These are phyloP conservation scores for Bufotes viridis DNA, from an alignment of 2,797 vertebrate species.

Conservation along the genomic window DNA sequence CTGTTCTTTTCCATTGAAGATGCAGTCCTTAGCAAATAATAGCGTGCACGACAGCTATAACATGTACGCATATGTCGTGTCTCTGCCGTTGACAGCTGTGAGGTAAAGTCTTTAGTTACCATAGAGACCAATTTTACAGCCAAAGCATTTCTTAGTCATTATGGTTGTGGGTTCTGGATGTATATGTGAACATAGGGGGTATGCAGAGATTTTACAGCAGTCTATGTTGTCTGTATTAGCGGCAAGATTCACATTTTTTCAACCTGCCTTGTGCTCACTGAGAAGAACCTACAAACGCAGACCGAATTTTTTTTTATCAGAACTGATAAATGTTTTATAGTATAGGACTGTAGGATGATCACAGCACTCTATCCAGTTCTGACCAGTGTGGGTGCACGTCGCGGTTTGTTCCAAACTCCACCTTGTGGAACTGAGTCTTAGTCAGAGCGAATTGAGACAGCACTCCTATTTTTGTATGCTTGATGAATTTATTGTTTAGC, in stretches of 20 bases:
- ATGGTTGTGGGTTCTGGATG: conserved; percentile 1
- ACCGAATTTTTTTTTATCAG: background rate
- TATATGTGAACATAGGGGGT: background rate
- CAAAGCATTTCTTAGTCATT: conserved; percentile 41
- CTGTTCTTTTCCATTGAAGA: conserved; percentile 12
- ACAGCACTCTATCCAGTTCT: too few relatives aligned
- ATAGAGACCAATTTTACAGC: conserved; percentile 50
- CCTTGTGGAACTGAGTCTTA: too few relatives aligned
- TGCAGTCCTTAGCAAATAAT: background rate
- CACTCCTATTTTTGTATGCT: too few relatives aligned
- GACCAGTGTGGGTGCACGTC: too few relatives aligned
- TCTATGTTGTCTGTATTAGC: background rate
- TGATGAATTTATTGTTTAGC: too few relatives aligned
- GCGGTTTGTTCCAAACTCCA: too few relatives aligned
- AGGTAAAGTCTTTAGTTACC: conserved; percentile 42
- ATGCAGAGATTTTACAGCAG: too few relatives aligned
- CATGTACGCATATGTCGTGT: conserved; percentile 16
- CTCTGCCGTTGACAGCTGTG: conserved; percentile 48
- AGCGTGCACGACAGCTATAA: conserved; percentile 5
- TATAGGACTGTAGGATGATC: too few relatives aligned
- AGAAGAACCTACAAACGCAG: background rate
- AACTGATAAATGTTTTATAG: background rate
- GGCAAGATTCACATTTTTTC: background rate
- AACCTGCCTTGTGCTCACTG: background rate
- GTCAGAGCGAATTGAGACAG: too few relatives aligned